These are phyloP conservation scores for Drosophila kurseongensis DNA, from an alignment of 1,140 invertebrate genomes.

Conservation along the genomic window DNA sequence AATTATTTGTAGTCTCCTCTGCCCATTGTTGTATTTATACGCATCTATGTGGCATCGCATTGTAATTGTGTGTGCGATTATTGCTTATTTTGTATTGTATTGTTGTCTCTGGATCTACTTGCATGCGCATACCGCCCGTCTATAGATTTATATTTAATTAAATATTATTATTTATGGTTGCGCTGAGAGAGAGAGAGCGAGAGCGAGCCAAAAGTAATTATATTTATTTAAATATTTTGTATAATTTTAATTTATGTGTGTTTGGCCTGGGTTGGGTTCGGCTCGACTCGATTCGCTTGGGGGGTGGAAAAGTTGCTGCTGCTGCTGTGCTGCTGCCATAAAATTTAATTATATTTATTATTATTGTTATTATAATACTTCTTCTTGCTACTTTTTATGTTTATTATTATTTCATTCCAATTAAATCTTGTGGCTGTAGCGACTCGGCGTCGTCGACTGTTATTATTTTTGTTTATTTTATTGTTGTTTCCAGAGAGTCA, in stretches of 20 bases:
- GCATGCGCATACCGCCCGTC: conserved; percentile 38
- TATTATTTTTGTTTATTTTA: conserved; percentile 58
- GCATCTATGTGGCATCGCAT: conserved; percentile 13
- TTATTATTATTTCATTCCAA: conserved; percentile 82
- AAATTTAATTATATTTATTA: conserved; percentile 83
- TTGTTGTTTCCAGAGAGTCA: conserved; percentile 33
- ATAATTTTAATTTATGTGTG: conserved; percentile 52
- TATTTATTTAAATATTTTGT: conserved; percentile 76
- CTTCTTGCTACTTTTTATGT: conserved; percentile 69
- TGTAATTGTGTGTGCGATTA: conserved; percentile 51
- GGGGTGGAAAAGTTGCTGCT: conserved; percentile 35
- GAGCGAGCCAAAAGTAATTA: conserved; percentile 59
- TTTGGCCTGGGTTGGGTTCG: conserved; percentile 1
- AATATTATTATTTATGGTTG: conserved; percentile 80
- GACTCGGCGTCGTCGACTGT: conserved; percentile 32
- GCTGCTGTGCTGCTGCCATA: conserved; percentile 38
- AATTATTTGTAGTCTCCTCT: conserved; percentile 55
- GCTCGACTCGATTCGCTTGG: not conserved
- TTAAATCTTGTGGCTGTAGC: conserved; percentile 71
- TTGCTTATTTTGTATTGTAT: conserved; percentile 66
- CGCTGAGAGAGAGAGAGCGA: conserved; percentile 12
- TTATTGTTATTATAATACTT: conserved; percentile 78
- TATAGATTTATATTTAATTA: conserved; percentile 79
- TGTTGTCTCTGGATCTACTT: conserved; percentile 53
- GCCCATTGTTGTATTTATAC: conserved; percentile 27